Evolutionary conservation across 2,113 vertebrate species (phyloP), one percentile per base, ranked within the genome.

Genomic region (Australoheros scitulus): DNA sequence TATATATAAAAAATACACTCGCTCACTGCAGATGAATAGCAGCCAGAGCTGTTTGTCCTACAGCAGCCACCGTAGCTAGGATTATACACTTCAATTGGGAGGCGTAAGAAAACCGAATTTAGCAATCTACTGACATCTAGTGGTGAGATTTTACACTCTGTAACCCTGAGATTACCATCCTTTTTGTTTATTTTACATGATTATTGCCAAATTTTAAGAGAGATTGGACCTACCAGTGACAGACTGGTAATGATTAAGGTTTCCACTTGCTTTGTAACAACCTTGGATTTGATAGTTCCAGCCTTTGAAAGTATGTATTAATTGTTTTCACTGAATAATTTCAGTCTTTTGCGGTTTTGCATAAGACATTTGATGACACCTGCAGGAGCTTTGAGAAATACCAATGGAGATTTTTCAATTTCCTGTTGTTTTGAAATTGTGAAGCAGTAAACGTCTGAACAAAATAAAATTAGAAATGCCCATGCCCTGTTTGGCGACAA

Each of bases 1-100:
- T 97, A 99, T 89, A 3, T 26, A 26, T 26, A 26, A 26, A 26
- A 26, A 26, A 26, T 26, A 26, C 26, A 26, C n/a, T 29, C 26
- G 3, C 34, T 34, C 34, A 34, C 34, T 34, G 7, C 34, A 34
- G 34, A 34, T 34, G 34, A 34, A 34, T 7, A 7, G 6, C 34
- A 34, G 34, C 34, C 34, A 34, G 34, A 34, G 34, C 34, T 34
- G 34, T 34, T 34, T 34, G 34, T 34, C 5, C 34, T 34, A 34
- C 34, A 34, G 34, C 34, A 7, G 34, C 14, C 43, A 47, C 14
- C 5, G 5, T 47, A 47, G 43, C 43, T 47, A 47, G 43, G 43
- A 47, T 15, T 47, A 2, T 14, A 3, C 14, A 3, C 14, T 47
- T 47, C 5, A 14, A 6, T 15, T 47, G 43, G 43, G 43, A 47